Evolutionary conservation across 2,113 vertebrate genomes (phyloP).

Genomic region (Mesocricetus auratus): DNA sequence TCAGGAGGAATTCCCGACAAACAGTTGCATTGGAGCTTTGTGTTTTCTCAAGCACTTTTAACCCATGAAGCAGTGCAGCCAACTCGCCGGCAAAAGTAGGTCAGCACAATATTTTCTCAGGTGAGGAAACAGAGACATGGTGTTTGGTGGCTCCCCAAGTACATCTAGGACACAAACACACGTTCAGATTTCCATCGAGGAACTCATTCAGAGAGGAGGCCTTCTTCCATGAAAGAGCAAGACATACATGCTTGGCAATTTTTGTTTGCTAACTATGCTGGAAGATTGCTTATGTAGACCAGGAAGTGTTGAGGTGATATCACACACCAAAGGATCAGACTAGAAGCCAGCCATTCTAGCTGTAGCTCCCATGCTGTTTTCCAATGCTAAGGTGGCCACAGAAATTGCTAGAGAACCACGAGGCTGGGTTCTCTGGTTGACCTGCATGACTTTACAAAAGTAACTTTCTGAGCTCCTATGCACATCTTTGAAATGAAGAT

Average conservation of each 20-base stretch:
- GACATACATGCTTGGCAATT: conserved; percentile 37
- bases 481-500: conserved; percentile 3
- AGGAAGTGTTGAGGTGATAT: background rate
- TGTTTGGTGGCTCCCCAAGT: conserved; percentile 39
- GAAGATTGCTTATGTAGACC: background rate
- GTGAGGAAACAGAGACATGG: conserved; percentile 74
- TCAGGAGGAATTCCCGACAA: conserved; percentile 35
- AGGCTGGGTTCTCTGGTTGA: background rate
- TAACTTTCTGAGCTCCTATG: background rate
- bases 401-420: background rate
- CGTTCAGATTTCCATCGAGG: conserved; percentile 14
- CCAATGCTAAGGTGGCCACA: background rate
- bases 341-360: background rate
- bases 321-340: background rate
- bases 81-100: conserved; percentile 65
- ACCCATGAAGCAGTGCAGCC: conserved; percentile 68
- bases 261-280: conserved; percentile 13
- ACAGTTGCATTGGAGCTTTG: conserved; percentile 67
- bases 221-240: conserved; percentile 60
- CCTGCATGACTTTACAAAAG: background rate
- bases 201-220: background rate
- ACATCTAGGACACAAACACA: background rate
- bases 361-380: background rate
- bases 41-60: conserved; percentile 73
- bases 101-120: conserved; percentile 79